A percentile compares a stretch with the other conserved stretches of the same genome.
Evolutionary conservation across 2,888 invertebrate genomes (phyloP).

Genomic region (Aphrophora alni): DNA sequence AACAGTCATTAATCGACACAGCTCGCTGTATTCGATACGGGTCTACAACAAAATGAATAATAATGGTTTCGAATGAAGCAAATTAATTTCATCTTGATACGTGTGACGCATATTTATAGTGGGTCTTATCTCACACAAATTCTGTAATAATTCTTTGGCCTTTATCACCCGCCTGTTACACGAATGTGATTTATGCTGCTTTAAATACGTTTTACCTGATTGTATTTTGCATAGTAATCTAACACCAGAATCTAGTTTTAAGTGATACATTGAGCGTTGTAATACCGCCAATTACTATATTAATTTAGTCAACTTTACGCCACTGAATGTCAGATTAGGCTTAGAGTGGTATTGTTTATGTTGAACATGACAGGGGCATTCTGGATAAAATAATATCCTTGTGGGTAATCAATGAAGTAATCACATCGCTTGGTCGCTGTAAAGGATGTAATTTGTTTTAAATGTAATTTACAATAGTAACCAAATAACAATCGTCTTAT

Average conservation of each 20-base stretch:
- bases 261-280: not conserved
- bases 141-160: constrained; percentile 36
- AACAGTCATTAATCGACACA: not conserved
- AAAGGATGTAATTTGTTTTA: no score
- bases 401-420: no score
- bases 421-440: no score
- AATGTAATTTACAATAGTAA: no score
- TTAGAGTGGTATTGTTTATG: not conserved
- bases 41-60: constrained; percentile 25
- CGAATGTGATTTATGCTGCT: constrained; percentile 27
- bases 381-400: not conserved
- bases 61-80: constrained; percentile 37
- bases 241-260: not conserved
- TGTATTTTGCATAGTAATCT: constrained; percentile 31
- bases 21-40: not conserved
- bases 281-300: not conserved
- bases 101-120: constrained; percentile 24
- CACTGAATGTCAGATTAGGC: not conserved
- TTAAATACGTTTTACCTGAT: constrained; percentile 33
- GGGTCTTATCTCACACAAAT: constrained; percentile 31
- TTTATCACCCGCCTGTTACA: constrained; percentile 22
- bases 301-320: not conserved
- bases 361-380: not conserved
- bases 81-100: constrained; percentile 36
- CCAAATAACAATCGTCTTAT: no score